Base-by-base conservation (phyloP, 2,797 vertebrate genomes). In the Helarctos malayanus region DNA sequence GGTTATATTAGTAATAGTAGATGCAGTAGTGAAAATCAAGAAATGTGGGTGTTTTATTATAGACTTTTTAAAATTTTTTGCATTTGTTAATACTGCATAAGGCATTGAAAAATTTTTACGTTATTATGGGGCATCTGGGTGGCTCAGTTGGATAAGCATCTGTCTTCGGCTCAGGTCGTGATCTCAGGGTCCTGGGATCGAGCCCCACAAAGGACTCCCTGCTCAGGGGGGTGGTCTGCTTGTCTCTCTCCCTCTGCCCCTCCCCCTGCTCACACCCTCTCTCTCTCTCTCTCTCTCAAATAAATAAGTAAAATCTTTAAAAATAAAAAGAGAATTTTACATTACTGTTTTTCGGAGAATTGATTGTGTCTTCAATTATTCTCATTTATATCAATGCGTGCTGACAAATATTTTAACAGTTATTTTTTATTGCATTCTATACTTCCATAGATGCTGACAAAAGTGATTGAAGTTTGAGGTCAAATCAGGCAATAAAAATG, bases 401-500 rank as follows among this genome's bases (percentile, higher is more conserved):
- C 3, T 18, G 87, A 61, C 5, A 93, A 41, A 78, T 68, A 79
- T 61, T 94, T 87, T 61, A 87, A 38, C 16, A 88, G 18, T 8
- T 78, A 38, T 41, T 59, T 91, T 76, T 80, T 19, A 65, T 84
- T 54, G 61, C 45, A 52, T 45, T 59, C 10, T 95, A 3, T 54
- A 91, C n/a, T 87, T 68, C n/a, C 29, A 89, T 45, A 27, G 14
- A 32, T 86, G 6, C 35, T 95, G 69, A 91, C 23, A 91, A 89
- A 97, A 94, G 14, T 38, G 63, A 79, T 57, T 96, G 27, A 68
- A 96, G 4, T 92, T 61, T 85, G 97, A 98, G 95, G 69, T 18
- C 86, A 95, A 97, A 95, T 97, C 94, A 97, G 59, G 94, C 84
- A 75, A 93, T 38, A 83, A 88, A 96, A 96, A 88, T 68, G 14